These are phyloP conservation scores for Promerops cafer DNA, from an alignment of 2,113 vertebrate genomes.

Conservation along the genomic window DNA sequence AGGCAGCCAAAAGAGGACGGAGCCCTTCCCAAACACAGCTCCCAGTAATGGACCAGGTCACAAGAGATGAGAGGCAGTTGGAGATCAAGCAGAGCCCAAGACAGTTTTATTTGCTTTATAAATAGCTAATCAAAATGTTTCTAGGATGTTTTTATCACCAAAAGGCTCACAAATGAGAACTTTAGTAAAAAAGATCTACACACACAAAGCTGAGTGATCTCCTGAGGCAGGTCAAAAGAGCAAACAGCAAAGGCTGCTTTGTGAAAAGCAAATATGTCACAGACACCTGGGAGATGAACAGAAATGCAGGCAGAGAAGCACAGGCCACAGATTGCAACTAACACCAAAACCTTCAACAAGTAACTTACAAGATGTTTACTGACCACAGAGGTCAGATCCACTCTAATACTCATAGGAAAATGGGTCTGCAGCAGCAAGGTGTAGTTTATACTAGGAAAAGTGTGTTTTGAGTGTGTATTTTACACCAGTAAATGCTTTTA, in stretches of 20 bases:
- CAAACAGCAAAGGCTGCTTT: background rate
- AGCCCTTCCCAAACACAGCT: background rate
- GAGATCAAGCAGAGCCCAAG: background rate
- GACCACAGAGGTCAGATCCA: background rate
- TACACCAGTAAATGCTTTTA: background rate
- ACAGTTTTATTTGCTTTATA: background rate
- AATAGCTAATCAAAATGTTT: background rate
- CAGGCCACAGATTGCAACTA: background rate
- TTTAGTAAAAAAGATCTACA: background rate
- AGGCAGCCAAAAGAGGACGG: background rate
- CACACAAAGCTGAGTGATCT: background rate
- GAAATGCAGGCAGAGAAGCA: background rate
- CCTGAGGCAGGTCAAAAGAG: background rate
- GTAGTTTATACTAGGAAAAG: background rate
- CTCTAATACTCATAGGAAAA: background rate
- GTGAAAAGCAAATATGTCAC: background rate
- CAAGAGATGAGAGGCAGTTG: background rate
- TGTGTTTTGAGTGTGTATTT: background rate
- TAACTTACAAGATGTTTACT: background rate
- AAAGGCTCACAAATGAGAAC: background rate
- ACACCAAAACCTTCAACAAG: slow-evolving; percentile 12
- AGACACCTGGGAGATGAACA: background rate
- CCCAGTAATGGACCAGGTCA: background rate
- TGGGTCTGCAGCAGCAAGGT: background rate
- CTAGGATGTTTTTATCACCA: background rate